These are phyloP conservation scores for Luidia sarsii DNA, from an alignment of 53 echinoderm and acorn worm genomes.

Conservation along the genomic window DNA sequence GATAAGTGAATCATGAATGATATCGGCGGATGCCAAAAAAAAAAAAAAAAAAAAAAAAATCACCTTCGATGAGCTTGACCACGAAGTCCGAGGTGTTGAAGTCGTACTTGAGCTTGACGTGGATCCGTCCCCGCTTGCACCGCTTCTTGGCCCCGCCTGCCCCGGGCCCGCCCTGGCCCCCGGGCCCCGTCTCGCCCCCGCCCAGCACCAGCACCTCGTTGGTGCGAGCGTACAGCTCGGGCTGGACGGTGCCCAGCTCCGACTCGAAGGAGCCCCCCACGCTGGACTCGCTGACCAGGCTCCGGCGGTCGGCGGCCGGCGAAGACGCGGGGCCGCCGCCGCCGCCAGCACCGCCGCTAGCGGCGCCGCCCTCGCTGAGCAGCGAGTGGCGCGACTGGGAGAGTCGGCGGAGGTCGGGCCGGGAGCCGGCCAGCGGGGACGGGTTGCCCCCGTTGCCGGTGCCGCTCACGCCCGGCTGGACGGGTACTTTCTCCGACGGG, in stretches of 20 bases:
- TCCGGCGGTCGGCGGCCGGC: slow-evolving; percentile 45
- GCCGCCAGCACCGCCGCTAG: not conserved
- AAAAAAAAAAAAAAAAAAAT: too few species aligned
- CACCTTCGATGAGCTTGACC: slow-evolving; percentile 88
- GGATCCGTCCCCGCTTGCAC: slow-evolving; percentile 71
- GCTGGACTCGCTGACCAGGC: slow-evolving; percentile 73
- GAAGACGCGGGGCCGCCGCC: not conserved
- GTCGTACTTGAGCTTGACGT: slow-evolving; percentile 92
- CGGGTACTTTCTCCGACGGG: slow-evolving; percentile 70
- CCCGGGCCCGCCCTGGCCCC: not conserved
- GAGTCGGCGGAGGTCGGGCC: slow-evolving; percentile 35
- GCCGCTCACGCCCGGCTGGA: slow-evolving; percentile 58
- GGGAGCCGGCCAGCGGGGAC: slow-evolving; percentile 12
- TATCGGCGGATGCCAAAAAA: too few species aligned
- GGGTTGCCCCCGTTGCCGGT: slow-evolving; percentile 19
- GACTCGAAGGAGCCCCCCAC: slow-evolving; percentile 74
- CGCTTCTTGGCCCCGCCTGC: slow-evolving; percentile 20
- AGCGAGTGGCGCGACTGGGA: slow-evolving; percentile 36
- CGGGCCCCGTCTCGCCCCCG: not conserved
- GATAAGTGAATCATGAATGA: too few species aligned
- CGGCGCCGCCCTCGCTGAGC: not conserved
- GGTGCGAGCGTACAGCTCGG: slow-evolving; percentile 83
- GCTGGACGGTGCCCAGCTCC: slow-evolving; percentile 82
- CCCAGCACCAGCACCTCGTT: slow-evolving; percentile 73
- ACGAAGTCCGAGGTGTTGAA: slow-evolving; percentile 92